Conservation (phyloP, 1,140 invertebrate genomes). For the Pseudomyrmex flavicornis region DNA sequence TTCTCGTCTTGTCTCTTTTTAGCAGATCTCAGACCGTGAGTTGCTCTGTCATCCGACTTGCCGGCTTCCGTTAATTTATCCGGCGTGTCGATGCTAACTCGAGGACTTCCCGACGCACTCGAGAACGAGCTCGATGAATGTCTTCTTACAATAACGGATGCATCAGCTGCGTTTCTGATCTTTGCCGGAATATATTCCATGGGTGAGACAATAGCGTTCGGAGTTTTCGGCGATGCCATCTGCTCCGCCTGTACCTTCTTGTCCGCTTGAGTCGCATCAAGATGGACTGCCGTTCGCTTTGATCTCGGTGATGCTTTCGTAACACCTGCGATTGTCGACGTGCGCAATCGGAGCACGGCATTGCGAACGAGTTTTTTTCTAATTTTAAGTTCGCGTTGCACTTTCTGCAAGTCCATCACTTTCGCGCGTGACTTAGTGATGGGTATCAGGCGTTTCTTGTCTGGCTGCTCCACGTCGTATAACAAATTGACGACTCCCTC, state of each 20-base stretch:
- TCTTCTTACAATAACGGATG: constrained; percentile 91
- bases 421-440: constrained; percentile 85
- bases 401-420: constrained; percentile 85
- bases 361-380: constrained; percentile 86
- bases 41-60: constrained; percentile 61
- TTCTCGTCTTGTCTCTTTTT: constrained; percentile 72
- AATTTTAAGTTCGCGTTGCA: constrained; percentile 81
- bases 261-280: constrained; percentile 78
- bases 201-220: constrained; percentile 82
- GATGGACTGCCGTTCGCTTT: constrained; percentile 82
- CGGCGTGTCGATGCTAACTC: constrained; percentile 79
- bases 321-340: constrained; percentile 65
- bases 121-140: constrained; percentile 94
- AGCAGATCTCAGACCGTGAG: constrained; percentile 67
- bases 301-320: constrained; percentile 82
- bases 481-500: constrained; percentile 94
- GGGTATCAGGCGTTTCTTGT: constrained; percentile 82
- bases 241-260: constrained; percentile 80
- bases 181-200: constrained; percentile 87
- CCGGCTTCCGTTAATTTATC: constrained; percentile 61
- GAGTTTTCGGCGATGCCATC: constrained; percentile 77
- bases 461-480: constrained; percentile 89
- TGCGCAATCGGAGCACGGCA: constrained; percentile 84
- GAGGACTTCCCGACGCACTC: constrained; percentile 87
- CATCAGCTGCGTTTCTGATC: constrained; percentile 87